Base-by-base conservation (phyloP, 1,140 invertebrate genomes). In the Nephila pilipes region DNA sequence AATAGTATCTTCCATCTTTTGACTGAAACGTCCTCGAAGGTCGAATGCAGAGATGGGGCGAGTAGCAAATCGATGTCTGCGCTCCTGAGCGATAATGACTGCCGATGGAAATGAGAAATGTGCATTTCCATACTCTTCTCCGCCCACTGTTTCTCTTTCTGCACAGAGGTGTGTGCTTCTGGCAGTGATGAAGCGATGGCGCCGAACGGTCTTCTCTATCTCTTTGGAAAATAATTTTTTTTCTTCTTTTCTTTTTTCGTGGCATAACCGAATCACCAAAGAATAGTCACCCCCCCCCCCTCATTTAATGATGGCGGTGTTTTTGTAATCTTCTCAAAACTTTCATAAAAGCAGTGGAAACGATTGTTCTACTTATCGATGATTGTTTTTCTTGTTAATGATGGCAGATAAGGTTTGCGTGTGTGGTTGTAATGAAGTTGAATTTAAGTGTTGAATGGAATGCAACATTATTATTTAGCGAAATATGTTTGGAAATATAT, bases 151-250 rank as follows among this genome's bases (percentile, higher is more conserved):
- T 63, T 63, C 60, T 63, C 60, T 63, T 63, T 65, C 69, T 32
- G 14, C 25, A 36, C 25, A 29, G 29, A 29, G 29, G 69, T 25
- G 32, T 75, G 69, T 18, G 29, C 69, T 10, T 16, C 32, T 75
- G 69, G 69, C 69, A 75, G 29, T 75, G 69, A 75, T 75, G 25
- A 75, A 75, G 69, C 69, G 69, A 75, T 65, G 69, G 69, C 69
- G 69, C 29, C 69, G 25, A 18, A 32, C 29, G 18, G 4, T 6
- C 29, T 18, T 18, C 29, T 46, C 46, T 6, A 6, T 46, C 46
- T n/a, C n/a, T n/a, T n/a, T n/a, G n/a, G 6, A 46, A 46, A 46
- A 46, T 46, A 46, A 46, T 60, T 22, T 46, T 46, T 60, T 18
- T 5, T 4, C 4, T 60, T 18, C 16, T 16, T 22, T 18, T 60